These are phyloP conservation scores for Cybosia mesomella DNA, from an alignment of 2,888 invertebrate species.

Conservation along the genomic window DNA sequence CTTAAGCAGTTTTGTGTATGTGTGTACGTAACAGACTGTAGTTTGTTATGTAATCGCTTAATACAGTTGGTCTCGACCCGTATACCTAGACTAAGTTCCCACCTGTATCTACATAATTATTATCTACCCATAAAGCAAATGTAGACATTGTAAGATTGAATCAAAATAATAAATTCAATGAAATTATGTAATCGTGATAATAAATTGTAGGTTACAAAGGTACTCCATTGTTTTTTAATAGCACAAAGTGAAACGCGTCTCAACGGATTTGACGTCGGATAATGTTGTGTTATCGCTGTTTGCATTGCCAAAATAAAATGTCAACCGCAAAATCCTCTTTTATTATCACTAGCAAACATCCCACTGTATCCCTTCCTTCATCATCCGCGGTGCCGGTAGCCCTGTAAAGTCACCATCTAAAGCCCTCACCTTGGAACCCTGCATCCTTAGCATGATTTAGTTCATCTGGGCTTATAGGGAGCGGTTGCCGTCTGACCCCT, in stretches of 20 bases:
- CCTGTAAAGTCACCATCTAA: too few species aligned
- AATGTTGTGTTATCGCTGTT: slow-evolving; percentile 67
- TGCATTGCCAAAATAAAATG: slow-evolving; percentile 70
- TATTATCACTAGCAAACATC: slow-evolving; percentile 20
- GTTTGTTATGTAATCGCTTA: too few species aligned
- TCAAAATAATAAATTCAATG: slow-evolving; percentile 46
- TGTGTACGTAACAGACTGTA: too few species aligned
- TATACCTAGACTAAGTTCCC: not conserved
- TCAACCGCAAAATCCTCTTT: slow-evolving; percentile 50
- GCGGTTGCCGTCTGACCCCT: too few species aligned
- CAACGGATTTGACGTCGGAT: slow-evolving; percentile 51
- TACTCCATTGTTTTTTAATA: slow-evolving; percentile 68
- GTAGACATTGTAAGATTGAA: slow-evolving; percentile 51
- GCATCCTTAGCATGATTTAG: too few species aligned
- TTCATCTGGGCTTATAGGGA: too few species aligned
- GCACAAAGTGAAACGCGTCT: slow-evolving; percentile 60
- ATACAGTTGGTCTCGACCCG: too few species aligned
- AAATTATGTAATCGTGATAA: slow-evolving; percentile 61
- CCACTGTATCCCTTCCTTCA: not conserved
- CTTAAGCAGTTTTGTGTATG: too few species aligned
- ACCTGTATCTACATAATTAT: not conserved
- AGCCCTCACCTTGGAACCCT: not conserved
- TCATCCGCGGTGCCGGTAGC: too few species aligned
- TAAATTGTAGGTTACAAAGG: slow-evolving; percentile 52
- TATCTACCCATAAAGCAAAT: slow-evolving; percentile 14